Conservation (phyloP, 2,888 invertebrate genomes). For the Beris chalybata region DNA sequence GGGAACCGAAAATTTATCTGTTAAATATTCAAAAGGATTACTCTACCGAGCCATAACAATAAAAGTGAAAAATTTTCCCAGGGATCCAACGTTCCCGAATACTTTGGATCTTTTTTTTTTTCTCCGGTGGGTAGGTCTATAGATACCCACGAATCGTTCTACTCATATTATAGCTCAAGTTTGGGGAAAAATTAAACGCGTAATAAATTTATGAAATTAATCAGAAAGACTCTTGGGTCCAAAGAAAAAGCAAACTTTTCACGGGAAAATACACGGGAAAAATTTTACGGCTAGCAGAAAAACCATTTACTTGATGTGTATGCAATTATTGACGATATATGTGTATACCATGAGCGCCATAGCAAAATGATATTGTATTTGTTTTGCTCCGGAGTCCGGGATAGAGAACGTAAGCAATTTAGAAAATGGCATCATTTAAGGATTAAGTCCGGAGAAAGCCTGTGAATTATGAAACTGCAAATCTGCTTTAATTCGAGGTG, state of each 20-base stretch:
- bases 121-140: neutral
- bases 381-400: conserved; percentile 13
- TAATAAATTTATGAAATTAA: conserved; percentile 41
- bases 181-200: conserved; percentile 36
- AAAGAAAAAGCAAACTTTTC: conserved; percentile 1
- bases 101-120: neutral
- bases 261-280: neutral
- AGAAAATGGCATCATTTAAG: conserved; percentile 39
- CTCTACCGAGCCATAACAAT: conserved; percentile 38
- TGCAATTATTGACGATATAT: conserved; percentile 36
- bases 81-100: conserved; percentile 21
- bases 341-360: conserved; percentile 6
- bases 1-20: conserved; percentile 35
- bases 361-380: conserved; percentile 8
- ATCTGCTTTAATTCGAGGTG: conserved; percentile 38
- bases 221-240: conserved; percentile 32
- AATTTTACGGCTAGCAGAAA: conserved; percentile 22
- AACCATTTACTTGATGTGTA: conserved; percentile 34
- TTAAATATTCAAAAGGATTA: conserved; percentile 41
- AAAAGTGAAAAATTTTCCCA: conserved; percentile 40
- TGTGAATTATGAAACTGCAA: conserved; percentile 40
- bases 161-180: neutral
- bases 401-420: conserved; percentile 35
- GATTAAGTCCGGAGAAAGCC: conserved; percentile 39
- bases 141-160: neutral